phyloP scores from a whole-genome alignment of 1,140 invertebrate genomes.

The Cotesia glomerata region DNA sequence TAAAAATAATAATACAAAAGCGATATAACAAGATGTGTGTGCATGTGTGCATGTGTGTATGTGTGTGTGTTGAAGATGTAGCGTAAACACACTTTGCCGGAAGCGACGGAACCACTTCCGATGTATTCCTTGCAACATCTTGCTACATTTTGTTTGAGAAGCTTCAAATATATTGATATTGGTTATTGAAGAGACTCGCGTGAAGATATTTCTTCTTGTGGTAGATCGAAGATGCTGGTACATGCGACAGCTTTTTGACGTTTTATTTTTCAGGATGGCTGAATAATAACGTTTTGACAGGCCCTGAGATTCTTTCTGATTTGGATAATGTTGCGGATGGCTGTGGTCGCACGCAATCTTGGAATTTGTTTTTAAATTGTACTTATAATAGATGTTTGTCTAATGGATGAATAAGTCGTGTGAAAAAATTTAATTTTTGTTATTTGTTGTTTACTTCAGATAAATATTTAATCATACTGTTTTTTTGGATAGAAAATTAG shows the following conservation, averaged over 20 bases:
- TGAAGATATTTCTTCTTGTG: conserved; percentile 4
- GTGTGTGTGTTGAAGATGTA: background rate
- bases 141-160: background rate
- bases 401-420: too few relatives aligned
- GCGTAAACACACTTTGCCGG: conserved; percentile 5
- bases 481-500: too few relatives aligned
- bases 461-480: too few relatives aligned
- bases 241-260: background rate
- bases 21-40: background rate
- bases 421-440: background rate
- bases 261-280: background rate
- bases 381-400: too few relatives aligned
- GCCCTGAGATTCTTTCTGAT: too few relatives aligned
- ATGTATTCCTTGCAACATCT: background rate
- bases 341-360: background rate
- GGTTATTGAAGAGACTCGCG: background rate
- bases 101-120: conserved; percentile 30
- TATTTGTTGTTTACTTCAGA: too few relatives aligned
- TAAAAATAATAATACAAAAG: background rate
- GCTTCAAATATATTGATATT: too few relatives aligned
- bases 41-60: background rate
- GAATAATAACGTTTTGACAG: background rate
- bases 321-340: background rate
- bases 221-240: background rate
- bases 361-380: background rate